Conservation (phyloP, 2,113 vertebrate genomes). For the Dendropsophus ebraccatus region DNA sequence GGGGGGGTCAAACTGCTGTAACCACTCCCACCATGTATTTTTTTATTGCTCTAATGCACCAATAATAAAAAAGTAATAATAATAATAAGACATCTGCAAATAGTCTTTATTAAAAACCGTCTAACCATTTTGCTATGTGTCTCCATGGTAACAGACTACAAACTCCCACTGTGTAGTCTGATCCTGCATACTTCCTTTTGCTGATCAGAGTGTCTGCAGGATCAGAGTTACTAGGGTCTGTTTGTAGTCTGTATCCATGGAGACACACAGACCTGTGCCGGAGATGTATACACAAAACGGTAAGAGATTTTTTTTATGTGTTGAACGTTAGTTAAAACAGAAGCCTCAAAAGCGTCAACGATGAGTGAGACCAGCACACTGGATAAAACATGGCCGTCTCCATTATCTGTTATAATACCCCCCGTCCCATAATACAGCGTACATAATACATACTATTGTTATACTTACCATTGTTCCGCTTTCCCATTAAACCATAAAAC, state of each 20-base stretch:
- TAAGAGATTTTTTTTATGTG: too few relatives aligned
- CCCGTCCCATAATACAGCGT: too few relatives aligned
- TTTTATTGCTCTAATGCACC: too few relatives aligned
- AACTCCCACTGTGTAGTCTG: not conserved
- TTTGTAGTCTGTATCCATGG: not conserved
- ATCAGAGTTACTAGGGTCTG: not conserved
- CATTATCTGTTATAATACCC: not conserved
- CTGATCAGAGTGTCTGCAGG: too few relatives aligned
- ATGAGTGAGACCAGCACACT: not conserved
- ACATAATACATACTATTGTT: too few relatives aligned
- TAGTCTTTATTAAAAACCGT: too few relatives aligned
- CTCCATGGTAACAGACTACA: slow-evolving; percentile 5
- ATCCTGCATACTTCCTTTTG: not conserved
- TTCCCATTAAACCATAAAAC: slow-evolving; percentile 97
- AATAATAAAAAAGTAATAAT: too few relatives aligned
- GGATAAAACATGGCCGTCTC: not conserved
- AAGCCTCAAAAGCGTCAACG: not conserved
- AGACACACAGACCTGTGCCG: not conserved
- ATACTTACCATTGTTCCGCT: slow-evolving; percentile 86
- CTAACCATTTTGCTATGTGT: too few relatives aligned
- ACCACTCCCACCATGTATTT: too few relatives aligned
- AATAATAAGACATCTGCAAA: too few relatives aligned
- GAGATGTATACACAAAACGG: not conserved
- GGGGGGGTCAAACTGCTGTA: too few relatives aligned
- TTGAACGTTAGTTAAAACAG: too few relatives aligned